Base-by-base conservation (phyloP, 2,888 invertebrate genomes). In the Mesochorus sp. region DNA sequence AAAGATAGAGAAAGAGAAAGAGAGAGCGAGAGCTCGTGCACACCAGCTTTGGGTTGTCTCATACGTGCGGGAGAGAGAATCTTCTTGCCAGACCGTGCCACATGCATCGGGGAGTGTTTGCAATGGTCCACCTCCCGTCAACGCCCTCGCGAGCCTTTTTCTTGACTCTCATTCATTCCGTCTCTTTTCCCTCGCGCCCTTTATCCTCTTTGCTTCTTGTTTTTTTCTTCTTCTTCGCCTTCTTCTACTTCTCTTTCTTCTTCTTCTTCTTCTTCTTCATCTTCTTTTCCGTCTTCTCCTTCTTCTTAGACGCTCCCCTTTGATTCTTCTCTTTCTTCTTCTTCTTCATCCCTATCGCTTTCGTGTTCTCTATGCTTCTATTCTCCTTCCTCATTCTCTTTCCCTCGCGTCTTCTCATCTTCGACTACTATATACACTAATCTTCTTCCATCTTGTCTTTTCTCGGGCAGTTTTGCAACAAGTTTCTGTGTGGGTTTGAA, bases 71-170 rank as follows among this genome's bases (percentile, higher is more conserved):
- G 21, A 55, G 39, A 67, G 34, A 57, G 59, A 59, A 37, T 59
- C 59, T 53, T 57, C 55, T 67, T 37, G 55, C 67, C n/a, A 14
- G 70, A 80, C 62, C 61, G 67, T 82, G 83, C 83, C 83, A 84
- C 83, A 81, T 79, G 81, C 79, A 82, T 83, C 84, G 86, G 87
- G 86, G 88, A 88, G 89, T 89, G 90, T 90, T 90, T 89, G 89
- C 88, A 87, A 88, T 90, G 87, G 88, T 87, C 89, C 90, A 89
- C 91, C 91, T 90, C 90, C 92, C 91, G 91, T 92, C 91, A 90
- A 90, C 91, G 90, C 91, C 91, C 91, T 90, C 89, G 87, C 87
- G 84, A 82, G 55, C 77, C 83, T 80, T 77, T 77, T 79, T 73
- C 55, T 64, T 3, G 74, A 57, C 74, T 79, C 72, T 57, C 55